Evolutionary conservation across 2,888 invertebrate genomes (phyloP).

Genomic region (Cheilosia vernalis): DNA sequence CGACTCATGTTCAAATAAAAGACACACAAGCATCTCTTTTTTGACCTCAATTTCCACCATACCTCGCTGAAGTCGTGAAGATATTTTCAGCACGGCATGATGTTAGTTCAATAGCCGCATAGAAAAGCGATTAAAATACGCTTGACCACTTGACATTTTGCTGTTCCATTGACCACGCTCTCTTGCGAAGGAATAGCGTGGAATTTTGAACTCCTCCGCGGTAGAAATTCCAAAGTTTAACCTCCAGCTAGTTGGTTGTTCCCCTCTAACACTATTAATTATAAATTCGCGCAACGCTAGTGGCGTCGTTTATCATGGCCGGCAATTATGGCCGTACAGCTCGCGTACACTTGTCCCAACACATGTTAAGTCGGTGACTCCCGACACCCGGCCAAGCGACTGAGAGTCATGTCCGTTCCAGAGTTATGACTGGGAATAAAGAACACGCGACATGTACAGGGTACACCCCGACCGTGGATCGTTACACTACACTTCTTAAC

Average conservation of each 20-base stretch:
- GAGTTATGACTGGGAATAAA: constrained; percentile 72
- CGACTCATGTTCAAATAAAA: constrained; percentile 53
- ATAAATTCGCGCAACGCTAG: constrained; percentile 68
- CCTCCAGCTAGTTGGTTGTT: constrained; percentile 40
- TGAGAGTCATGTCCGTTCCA: constrained; percentile 60
- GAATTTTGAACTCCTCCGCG: constrained; percentile 49
- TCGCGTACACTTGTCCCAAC: constrained; percentile 69
- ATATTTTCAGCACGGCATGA: constrained; percentile 27
- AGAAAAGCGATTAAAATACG: constrained; percentile 66
- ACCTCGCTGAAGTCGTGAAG: constrained; percentile 50
- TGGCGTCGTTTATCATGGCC: constrained; percentile 67
- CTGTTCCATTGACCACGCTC: constrained; percentile 36
- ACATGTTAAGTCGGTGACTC: constrained; percentile 69
- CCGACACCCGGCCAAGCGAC: constrained; percentile 54
- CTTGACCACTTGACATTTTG: constrained; percentile 62
- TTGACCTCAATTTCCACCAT: constrained; percentile 65
- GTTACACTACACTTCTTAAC: constrained; percentile 9
- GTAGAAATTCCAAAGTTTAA: constrained; percentile 57
- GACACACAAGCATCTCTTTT: constrained; percentile 25
- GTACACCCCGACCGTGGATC: constrained; percentile 10
- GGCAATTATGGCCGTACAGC: constrained; percentile 57
- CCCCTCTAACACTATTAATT: constrained; percentile 64
- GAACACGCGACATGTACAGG: constrained; percentile 70
- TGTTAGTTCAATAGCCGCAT: constrained; percentile 18
- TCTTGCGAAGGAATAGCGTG: constrained; percentile 27